Evolutionary conservation across 92 coral and sea anemone genomes (phyloP), one percentile per base, ranked within the genome.

Genomic region (Epizoanthus scotinus): DNA sequence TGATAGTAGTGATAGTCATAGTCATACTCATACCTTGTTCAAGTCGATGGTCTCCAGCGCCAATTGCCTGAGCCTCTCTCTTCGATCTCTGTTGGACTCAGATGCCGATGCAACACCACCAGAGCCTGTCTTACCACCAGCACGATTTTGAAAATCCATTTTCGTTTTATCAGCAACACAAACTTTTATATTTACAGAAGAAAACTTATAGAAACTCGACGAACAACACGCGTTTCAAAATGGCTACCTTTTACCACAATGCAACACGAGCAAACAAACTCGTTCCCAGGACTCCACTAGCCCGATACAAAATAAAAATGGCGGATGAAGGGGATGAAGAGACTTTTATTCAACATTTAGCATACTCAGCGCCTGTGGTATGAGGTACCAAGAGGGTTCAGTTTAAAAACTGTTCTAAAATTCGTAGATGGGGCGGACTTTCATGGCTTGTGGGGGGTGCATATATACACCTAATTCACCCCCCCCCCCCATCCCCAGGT

Each of bases 61-160:
- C 29, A 95, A 84, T 82, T 95, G 99, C 36, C 99, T 60, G 18
- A 95, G 83, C 61, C 99, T 90, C 78, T 95, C 98, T 83, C 99
- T 93, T 26, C 99, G 90, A 84, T 95, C 99, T 86, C 99, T 81
- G 84, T 95, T 95, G 1, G 98, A 93, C 78, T 95, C 98, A 13
- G 98, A 93, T 75, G 93, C 89, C 26, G 98, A 93, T 2, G 99
- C 99, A 4, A 95, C 99, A 47, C 99, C 99, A 34, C 99, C 99
- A 44, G 98, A 93, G 63, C 99, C 99, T 15, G 99, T 95, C 70
- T 95, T 95, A 5, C 99, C 99, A 4, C 99, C 99, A 57, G 98
- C 99, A 27, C 99, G 93, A 75, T 95, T 66, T 73, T 95, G 99
- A 70, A 95, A 95, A 85, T 95, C 99, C 99, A 95, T 95, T 34